These are phyloP conservation scores for Eristalis pertinax DNA, from an alignment of 2,888 invertebrate genomes.

Conservation along the genomic window DNA sequence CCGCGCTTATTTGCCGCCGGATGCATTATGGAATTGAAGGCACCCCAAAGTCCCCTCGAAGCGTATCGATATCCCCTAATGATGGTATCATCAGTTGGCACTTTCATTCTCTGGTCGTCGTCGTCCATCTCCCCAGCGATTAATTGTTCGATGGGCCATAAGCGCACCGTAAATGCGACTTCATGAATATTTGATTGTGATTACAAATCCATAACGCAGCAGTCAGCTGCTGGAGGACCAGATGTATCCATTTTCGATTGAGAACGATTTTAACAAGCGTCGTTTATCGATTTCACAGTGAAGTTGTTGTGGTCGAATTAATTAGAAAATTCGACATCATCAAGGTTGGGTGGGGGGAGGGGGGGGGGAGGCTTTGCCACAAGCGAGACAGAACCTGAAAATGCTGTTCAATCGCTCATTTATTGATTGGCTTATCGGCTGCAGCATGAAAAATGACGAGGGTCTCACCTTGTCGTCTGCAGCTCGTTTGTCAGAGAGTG, in stretches of 20 bases:
- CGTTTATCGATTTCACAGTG: constrained; percentile 15
- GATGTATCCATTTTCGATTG: neutral
- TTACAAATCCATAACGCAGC: neutral
- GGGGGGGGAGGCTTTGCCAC: neutral
- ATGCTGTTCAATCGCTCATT: neutral
- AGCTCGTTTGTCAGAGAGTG: neutral
- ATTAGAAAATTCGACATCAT: constrained; percentile 15
- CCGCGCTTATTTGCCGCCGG: neutral
- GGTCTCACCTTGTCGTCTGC: neutral
- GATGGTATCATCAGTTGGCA: neutral
- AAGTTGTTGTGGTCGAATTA: constrained; percentile 11
- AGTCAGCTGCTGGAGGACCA: neutral
- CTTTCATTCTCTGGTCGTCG: neutral
- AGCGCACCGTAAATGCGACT: too few species aligned
- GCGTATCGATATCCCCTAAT: neutral
- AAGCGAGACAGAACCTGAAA: neutral
- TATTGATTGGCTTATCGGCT: neutral
- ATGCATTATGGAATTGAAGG: neutral
- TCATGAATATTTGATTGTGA: neutral
- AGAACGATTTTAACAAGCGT: constrained; percentile 1
- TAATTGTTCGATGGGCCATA: neutral
- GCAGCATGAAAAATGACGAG: neutral
- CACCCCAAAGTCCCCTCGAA: neutral
- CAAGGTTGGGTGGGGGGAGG: neutral
- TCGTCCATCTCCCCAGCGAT: neutral